These are phyloP conservation scores for Anorthoa munda DNA, from an alignment of 2,888 invertebrate species.

Conservation along the genomic window DNA sequence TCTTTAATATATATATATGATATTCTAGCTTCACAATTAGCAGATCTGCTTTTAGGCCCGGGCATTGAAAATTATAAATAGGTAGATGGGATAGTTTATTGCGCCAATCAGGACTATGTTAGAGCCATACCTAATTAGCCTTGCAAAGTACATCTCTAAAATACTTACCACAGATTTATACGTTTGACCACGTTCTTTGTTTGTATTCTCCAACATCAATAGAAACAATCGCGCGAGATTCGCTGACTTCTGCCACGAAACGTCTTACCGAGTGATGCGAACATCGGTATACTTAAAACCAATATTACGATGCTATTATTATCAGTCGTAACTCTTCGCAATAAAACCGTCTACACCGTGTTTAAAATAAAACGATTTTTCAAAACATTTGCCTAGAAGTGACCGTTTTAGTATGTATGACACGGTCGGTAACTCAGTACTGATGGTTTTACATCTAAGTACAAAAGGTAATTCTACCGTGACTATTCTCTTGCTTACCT, in stretches of 20 bases:
- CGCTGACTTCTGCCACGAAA: slow-evolving; percentile 1
- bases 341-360: slow-evolving; percentile 42
- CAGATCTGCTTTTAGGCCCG: no score
- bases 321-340: slow-evolving; percentile 43
- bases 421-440: background rate
- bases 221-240: background rate
- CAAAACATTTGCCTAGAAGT: slow-evolving; percentile 17
- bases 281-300: slow-evolving; percentile 38
- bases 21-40: no score
- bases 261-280: slow-evolving; percentile 5
- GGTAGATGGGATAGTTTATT: no score
- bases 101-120: no score
- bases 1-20: no score
- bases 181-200: background rate
- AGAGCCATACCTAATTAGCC: background rate
- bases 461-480: background rate
- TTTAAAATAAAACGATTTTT: slow-evolving; percentile 42
- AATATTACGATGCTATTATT: slow-evolving; percentile 49
- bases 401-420: background rate
- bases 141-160: background rate
- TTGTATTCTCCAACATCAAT: background rate
- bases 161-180: background rate
- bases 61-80: no score
- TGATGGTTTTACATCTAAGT: slow-evolving; percentile 4
- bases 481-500: background rate